Evolutionary conservation across 2,797 vertebrate species (phyloP).

Genomic region (Steatocranus sp.): DNA sequence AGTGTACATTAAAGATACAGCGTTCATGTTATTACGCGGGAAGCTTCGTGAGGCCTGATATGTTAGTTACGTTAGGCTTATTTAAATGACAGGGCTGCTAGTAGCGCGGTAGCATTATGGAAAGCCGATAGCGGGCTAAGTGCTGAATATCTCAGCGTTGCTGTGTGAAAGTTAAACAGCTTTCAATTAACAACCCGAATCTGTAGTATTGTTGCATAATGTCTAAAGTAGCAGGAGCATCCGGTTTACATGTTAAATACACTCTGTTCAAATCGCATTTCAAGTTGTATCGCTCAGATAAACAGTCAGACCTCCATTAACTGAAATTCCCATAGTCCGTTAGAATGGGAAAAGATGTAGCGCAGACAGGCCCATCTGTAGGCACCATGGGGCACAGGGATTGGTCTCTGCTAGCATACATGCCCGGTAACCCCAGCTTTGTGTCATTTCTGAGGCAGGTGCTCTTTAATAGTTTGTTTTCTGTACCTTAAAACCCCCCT

Average conservation of each 20-base stretch:
- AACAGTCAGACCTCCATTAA: background rate
- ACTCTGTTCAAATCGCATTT: background rate
- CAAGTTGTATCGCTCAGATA: accelerated
- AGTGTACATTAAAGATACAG: background rate
- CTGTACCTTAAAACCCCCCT: accelerated
- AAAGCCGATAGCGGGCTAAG: background rate
- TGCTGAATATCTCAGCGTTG: background rate
- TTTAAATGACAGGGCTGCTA: background rate
- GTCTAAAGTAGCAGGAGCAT: background rate
- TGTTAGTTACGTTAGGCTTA: background rate
- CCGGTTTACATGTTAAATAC: background rate
- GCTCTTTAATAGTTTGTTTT: background rate
- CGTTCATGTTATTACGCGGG: background rate
- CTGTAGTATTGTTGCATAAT: background rate
- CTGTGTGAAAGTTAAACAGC: background rate
- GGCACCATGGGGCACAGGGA: background rate
- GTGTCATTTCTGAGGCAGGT: background rate
- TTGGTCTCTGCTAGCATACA: background rate
- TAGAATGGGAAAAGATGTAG: background rate
- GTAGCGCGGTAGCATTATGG: background rate
- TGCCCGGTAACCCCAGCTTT: background rate
- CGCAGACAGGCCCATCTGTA: background rate
- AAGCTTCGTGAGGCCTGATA: background rate
- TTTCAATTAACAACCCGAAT: background rate
- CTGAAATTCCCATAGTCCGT: background rate